A percentile compares a stretch with the other conserved stretches of the same genome.
Conservation (phyloP, 2,888 invertebrate species). For the Sinohyriopsis cumingii region DNA sequence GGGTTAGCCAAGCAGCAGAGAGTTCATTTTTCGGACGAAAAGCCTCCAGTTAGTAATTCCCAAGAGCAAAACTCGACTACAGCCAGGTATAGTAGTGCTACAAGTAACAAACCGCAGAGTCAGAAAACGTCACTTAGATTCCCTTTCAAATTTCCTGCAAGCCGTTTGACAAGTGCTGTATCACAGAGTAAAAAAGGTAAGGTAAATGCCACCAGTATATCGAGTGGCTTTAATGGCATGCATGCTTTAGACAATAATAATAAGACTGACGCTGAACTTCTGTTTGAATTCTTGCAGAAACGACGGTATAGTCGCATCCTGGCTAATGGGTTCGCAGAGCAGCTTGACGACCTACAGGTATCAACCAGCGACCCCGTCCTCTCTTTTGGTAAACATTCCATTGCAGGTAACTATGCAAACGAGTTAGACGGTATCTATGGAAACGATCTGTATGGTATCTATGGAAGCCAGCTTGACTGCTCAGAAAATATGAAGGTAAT, state of each 20-base stretch:
- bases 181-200: slow-evolving; percentile 42
- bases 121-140: slow-evolving; percentile 20
- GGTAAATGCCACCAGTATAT: slow-evolving; percentile 9
- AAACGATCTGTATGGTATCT: too few species aligned
- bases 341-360: slow-evolving; percentile 29
- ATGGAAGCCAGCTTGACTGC: slow-evolving; percentile 13
- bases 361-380: slow-evolving; percentile 34
- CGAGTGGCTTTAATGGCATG: slow-evolving; percentile 19
- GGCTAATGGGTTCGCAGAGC: slow-evolving; percentile 42
- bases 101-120: slow-evolving; percentile 25
- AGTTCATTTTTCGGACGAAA: slow-evolving; percentile 41
- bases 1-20: slow-evolving; percentile 19
- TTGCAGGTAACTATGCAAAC: slow-evolving; percentile 5
- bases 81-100: slow-evolving; percentile 3
- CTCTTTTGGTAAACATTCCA: slow-evolving; percentile 35
- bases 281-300: slow-evolving; percentile 56
- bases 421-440: neutral
- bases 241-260: slow-evolving; percentile 35
- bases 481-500: slow-evolving; percentile 31
- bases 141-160: too few species aligned
- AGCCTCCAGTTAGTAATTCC: slow-evolving; percentile 32
- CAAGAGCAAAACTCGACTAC: slow-evolving; percentile 31
- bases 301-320: slow-evolving; percentile 50
- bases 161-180: too few species aligned
- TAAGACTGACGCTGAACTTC: slow-evolving; percentile 42